These are phyloP conservation scores for Leistus spinibarbis DNA, from an alignment of 2,888 invertebrate genomes.

Conservation along the genomic window DNA sequence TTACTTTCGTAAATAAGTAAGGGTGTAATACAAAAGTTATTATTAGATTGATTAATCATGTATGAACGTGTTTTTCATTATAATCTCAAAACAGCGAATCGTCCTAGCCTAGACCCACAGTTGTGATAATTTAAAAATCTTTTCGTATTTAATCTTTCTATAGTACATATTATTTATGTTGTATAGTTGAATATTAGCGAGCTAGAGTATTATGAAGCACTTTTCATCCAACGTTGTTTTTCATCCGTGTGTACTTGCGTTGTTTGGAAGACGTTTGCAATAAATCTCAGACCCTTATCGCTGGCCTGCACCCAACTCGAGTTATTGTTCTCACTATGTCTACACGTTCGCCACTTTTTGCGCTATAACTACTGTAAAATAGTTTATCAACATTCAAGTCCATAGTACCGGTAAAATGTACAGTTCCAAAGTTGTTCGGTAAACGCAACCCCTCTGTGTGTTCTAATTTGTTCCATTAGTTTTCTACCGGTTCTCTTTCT, in stretches of 20 bases:
- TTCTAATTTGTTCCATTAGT: conserved; percentile 6
- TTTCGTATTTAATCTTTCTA: background rate
- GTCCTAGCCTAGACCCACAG: too few relatives aligned
- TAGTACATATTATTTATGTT: background rate
- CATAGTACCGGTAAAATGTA: background rate
- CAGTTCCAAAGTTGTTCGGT: background rate
- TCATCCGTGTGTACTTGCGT: conserved; percentile 23
- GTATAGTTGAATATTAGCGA: conserved; percentile 27
- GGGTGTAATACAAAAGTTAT: too few relatives aligned
- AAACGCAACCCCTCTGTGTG: background rate
- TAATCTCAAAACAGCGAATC: too few relatives aligned
- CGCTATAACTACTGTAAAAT: conserved; percentile 22
- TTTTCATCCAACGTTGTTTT: conserved; percentile 10
- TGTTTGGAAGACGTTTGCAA: conserved; percentile 27
- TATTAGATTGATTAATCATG: too few relatives aligned
- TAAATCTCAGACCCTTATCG: conserved; percentile 33
- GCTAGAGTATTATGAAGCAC: background rate
- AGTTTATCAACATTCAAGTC: conserved; percentile 25
- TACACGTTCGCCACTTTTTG: conserved; percentile 20
- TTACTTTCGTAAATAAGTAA: too few relatives aligned
- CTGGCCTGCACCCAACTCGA: conserved; percentile 29
- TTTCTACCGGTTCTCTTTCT: background rate
- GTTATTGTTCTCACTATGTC: conserved; percentile 36
- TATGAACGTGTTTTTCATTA: too few relatives aligned
- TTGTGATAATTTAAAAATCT: too few relatives aligned